These are phyloP conservation scores for Fundulus diaphanus DNA, from an alignment of 2,797 vertebrate species.

Conservation along the genomic window DNA sequence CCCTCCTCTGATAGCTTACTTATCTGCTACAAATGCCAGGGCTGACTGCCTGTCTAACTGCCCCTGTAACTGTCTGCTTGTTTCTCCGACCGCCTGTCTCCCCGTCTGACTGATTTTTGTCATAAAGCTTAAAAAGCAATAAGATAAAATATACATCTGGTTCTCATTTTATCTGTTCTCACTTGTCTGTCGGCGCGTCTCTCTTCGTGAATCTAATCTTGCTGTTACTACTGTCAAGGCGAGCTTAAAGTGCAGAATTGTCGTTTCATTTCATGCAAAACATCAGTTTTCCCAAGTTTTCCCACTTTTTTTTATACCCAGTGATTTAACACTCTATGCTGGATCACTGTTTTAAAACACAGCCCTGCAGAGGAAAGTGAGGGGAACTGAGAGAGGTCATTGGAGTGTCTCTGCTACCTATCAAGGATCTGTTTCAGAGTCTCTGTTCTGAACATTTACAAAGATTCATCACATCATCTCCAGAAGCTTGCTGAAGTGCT, in stretches of 20 bases:
- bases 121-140: conserved; percentile 35
- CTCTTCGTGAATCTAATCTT: conserved; percentile 14
- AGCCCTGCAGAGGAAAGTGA: background rate
- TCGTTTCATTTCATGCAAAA: too few relatives aligned
- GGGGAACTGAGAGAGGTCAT: background rate
- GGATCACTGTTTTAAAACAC: background rate
- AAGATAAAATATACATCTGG: conserved; percentile 41
- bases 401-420: background rate
- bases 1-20: conserved; percentile 94
- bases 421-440: background rate
- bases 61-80: conserved; percentile 60
- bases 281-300: background rate
- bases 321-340: background rate
- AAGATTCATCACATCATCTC: background rate
- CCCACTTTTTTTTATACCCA: background rate
- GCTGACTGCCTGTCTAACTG: conserved; percentile 81
- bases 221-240: conserved; percentile 12
- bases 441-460: background rate
- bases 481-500: background rate
- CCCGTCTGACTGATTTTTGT: conserved; percentile 34
- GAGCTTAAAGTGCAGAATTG: conserved; percentile 22
- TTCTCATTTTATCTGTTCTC: conserved; percentile 37
- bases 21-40: conserved; percentile 94
- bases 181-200: conserved; percentile 32
- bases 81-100: conserved; percentile 38